Conservation (phyloP, 2,888 invertebrate species). For the Philonicus albiceps region DNA sequence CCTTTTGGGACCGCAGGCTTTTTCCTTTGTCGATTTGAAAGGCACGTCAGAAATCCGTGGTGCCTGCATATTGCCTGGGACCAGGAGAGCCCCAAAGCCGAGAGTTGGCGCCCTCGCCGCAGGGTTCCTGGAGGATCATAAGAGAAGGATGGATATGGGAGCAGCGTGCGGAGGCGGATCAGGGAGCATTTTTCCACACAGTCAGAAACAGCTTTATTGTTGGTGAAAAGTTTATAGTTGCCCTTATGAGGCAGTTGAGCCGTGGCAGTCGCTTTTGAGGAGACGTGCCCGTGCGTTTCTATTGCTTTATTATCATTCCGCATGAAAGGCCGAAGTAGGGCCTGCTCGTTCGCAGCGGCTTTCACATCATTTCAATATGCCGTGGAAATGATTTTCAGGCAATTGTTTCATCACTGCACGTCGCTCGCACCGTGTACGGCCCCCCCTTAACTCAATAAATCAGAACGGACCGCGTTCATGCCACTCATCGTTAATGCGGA, state of each 20-base stretch:
- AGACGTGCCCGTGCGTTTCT: conserved; percentile 37
- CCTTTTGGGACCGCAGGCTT: conserved; percentile 33
- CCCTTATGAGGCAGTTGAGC: conserved; percentile 36
- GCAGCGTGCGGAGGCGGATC: not conserved
- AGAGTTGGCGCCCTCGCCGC: not conserved
- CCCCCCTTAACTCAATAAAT: conserved; percentile 8
- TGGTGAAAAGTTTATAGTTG: conserved; percentile 39
- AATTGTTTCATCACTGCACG: conserved; percentile 37
- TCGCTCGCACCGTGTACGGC: not conserved
- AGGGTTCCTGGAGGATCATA: not conserved
- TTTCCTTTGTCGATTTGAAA: conserved; percentile 12
- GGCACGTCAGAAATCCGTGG: conserved; percentile 8
- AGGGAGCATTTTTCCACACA: conserved; percentile 17
- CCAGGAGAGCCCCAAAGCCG: not conserved
- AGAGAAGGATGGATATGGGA: not conserved
- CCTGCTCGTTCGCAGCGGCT: conserved; percentile 1
- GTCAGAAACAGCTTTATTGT: conserved; percentile 32
- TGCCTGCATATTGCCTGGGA: not conserved
- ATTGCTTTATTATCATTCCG: conserved; percentile 37
- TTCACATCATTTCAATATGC: conserved; percentile 35
- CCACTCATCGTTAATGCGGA: conserved; percentile 18
- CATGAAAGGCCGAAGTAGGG: not conserved
- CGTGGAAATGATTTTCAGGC: conserved; percentile 37
- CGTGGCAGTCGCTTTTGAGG: conserved; percentile 32
- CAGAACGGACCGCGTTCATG: not conserved